A percentile compares a stretch with the other conserved stretches of the same genome.
Evolutionary conservation across 2,113 vertebrate genomes (phyloP).

Genomic region (Chamaea fasciata): DNA sequence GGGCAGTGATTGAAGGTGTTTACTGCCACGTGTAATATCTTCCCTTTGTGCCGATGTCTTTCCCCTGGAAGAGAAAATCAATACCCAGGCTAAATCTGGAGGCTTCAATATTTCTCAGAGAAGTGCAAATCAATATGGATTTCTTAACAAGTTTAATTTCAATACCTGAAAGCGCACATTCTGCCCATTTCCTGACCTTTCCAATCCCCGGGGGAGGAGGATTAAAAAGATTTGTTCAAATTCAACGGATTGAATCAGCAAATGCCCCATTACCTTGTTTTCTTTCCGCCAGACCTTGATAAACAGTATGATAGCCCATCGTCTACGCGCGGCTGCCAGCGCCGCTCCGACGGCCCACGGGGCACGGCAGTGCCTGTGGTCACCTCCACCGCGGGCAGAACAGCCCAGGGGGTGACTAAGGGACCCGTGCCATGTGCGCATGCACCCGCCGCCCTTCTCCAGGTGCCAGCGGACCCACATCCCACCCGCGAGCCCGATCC

Average conservation of each 20-base stretch:
- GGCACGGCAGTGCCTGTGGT: fast-evolving
- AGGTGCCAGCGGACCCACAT: fast-evolving
- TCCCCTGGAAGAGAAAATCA: constrained; percentile 51
- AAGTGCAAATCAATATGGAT: constrained; percentile 59
- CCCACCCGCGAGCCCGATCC: background rate
- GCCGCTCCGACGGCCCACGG: fast-evolving
- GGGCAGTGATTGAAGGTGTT: constrained; percentile 19
- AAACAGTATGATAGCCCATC: background rate
- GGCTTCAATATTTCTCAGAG: constrained; percentile 46
- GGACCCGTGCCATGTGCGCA: fast-evolving
- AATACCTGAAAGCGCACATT: constrained; percentile 38
- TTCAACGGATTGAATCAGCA: constrained; percentile 23
- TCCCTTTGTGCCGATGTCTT: background rate
- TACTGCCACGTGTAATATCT: constrained; percentile 21
- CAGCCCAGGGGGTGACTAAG: background rate
- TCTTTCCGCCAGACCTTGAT: background rate
- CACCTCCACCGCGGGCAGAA: fast-evolving
- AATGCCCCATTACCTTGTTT: constrained; percentile 33
- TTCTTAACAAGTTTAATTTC: constrained; percentile 64
- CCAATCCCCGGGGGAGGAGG: background rate
- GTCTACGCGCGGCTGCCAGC: background rate
- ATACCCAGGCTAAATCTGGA: constrained; percentile 40
- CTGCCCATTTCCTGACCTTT: constrained; percentile 39
- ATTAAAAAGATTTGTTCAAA: constrained; percentile 33
- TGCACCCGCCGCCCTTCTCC: background rate